Percentiles rank a stretch among this genome's conserved stretches.
phyloP scores from a whole-genome alignment of 2,888 invertebrate species.

The Galeopsomyia nigrocyanea region DNA sequence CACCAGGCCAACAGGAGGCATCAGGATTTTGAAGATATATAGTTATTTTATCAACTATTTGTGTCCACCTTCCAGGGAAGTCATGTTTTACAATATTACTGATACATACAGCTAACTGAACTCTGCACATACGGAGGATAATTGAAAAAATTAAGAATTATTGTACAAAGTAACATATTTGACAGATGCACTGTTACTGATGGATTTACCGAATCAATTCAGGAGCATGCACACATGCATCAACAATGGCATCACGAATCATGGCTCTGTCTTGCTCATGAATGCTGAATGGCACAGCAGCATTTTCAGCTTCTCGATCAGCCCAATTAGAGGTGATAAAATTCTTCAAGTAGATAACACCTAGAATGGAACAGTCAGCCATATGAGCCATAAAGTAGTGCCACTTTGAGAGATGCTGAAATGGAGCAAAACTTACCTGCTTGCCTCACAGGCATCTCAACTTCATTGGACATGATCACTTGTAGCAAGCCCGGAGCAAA shows the following conservation, averaged over 20 bases:
- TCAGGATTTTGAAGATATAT: conserved; percentile 94
- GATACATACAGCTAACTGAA: conserved; percentile 93
- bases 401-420: too few species aligned
- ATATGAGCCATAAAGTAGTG: neutral
- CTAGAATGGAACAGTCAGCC: conserved; percentile 55
- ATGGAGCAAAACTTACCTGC: conserved; percentile 74
- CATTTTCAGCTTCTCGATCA: conserved; percentile 83
- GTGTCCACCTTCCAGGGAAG: conserved; percentile 95
- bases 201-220: conserved; percentile 77
- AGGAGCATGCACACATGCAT: conserved; percentile 93
- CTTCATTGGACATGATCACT: conserved; percentile 91
- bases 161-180: neutral
- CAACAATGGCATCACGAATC: conserved; percentile 94
- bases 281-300: conserved; percentile 85
- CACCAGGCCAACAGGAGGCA: conserved; percentile 89
- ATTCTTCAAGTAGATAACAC: conserved; percentile 97
- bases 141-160: neutral
- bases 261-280: conserved; percentile 97
- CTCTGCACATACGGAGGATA: conserved; percentile 69
- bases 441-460: conserved; percentile 93
- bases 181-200: conserved; percentile 2
- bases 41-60: conserved; percentile 95
- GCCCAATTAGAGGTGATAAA: conserved; percentile 91
- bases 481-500: conserved; percentile 94
- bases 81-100: conserved; percentile 95